Evolutionary conservation across 2,113 vertebrate species (phyloP).

Genomic region (Emydocephalus ijimae): DNA sequence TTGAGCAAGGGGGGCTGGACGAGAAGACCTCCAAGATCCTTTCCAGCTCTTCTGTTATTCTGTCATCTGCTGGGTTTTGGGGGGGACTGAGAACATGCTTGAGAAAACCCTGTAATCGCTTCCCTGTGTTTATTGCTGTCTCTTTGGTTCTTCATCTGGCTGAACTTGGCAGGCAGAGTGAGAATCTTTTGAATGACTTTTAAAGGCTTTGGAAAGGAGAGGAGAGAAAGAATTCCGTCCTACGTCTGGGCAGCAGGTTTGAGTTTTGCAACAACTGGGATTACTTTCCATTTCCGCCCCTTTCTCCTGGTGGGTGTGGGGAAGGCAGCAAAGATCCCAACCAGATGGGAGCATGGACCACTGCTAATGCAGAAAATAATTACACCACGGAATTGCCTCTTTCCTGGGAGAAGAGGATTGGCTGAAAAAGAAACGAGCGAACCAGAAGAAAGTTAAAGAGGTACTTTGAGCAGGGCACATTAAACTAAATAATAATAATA

Average conservation of each 20-base stretch:
- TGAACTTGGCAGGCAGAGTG: neutral
- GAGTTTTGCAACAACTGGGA: conserved; percentile 42
- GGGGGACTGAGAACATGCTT: neutral
- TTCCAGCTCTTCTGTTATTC: too few relatives aligned
- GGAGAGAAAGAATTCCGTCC: neutral
- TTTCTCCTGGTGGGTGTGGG: conserved; percentile 22
- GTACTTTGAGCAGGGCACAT: neutral
- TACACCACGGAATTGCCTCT: conserved; percentile 53
- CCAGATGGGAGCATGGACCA: conserved; percentile 57
- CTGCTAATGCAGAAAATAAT: conserved; percentile 63
- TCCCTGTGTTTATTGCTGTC: neutral
- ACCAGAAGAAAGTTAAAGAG: neutral
- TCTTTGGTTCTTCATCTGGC: neutral
- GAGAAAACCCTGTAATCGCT: neutral
- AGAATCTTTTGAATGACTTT: neutral
- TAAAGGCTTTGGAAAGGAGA: neutral
- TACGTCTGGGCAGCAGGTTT: conserved; percentile 1
- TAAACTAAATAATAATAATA: neutral
- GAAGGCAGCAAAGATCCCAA: conserved; percentile 44
- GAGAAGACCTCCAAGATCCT: too few relatives aligned
- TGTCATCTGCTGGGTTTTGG: too few relatives aligned
- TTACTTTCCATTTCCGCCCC: conserved; percentile 34
- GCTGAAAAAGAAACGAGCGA: neutral
- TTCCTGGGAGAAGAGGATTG: conserved; percentile 31
- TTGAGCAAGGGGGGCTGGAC: too few relatives aligned